These are phyloP conservation scores for Cephalopterus ornatus DNA, from an alignment of 2,113 vertebrate species.

Conservation along the genomic window DNA sequence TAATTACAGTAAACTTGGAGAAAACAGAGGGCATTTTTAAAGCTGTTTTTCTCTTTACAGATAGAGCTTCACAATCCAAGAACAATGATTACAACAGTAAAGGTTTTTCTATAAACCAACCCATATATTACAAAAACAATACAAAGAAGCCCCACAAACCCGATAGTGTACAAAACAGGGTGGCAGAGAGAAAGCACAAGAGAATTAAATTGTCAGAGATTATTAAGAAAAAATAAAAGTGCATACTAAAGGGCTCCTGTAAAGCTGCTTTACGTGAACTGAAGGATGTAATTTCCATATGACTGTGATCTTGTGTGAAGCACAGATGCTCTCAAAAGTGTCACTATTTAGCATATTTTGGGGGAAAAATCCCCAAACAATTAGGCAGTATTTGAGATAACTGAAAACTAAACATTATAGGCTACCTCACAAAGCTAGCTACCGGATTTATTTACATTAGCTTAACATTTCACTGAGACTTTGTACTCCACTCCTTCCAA, in stretches of 20 bases:
- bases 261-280: background rate
- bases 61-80: background rate
- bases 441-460: conserved; percentile 22
- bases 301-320: background rate
- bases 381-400: background rate
- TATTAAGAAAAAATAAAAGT: background rate
- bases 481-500: background rate
- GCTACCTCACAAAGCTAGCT: background rate
- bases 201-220: background rate
- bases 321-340: background rate
- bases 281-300: background rate
- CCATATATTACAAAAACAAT: conserved; percentile 25
- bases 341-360: background rate
- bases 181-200: background rate
- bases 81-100: conserved; percentile 19
- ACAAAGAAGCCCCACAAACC: background rate
- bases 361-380: background rate
- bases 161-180: background rate
- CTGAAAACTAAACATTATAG: background rate
- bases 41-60: background rate
- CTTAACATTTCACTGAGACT: background rate
- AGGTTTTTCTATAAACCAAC: conserved; percentile 23
- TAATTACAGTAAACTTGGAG: conserved; percentile 22
- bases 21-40: background rate
- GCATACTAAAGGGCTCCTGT: background rate